Base-by-base conservation (phyloP, 2,797 vertebrate genomes). In the Sebastes dallii region DNA sequence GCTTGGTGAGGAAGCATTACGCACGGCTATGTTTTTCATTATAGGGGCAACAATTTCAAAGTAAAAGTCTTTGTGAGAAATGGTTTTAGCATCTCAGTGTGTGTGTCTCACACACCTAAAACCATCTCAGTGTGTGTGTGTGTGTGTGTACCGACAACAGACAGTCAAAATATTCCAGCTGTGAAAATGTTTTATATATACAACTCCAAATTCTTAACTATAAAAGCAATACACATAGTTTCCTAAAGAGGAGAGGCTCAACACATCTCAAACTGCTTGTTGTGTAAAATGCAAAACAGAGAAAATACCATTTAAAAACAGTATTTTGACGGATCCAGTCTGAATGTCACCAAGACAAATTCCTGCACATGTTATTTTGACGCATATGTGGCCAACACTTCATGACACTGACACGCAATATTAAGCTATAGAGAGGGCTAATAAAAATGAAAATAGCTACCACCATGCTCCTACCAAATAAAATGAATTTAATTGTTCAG, bases 111-210 rank as follows among this genome's bases (percentile, higher is more conserved):
- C 9, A 32, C 32, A 32, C 32, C 32, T 32, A 32, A 32, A 32
- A 32, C 32, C 30, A 32, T 32, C 30, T 32, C 30, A 32, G 30
- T 34, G 32, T 34, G 1, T n/a, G 20, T 62, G 22, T 62, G 22
- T 32, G 61, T 14, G 52, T n/a, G 78, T 42, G 8, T 34, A 6
- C 16, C 20, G 20, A 84, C 56, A 81, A 72, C 29, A 86, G 62
- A 88, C 72, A 86, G 76, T 58, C 78, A 52, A 61, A 66, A 32
- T 30, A 59, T n/a, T 75, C 78, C 18, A 66, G 56, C 66, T 80
- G 79, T 69, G 73, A 86, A 88, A 78, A 77, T 54, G 62, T 83
- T 91, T 91, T 91, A 89, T 91, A 89, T 91, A 71, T 81, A 88
- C 84, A 91, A 83, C 66, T 86, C 55, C 70, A 87, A 24, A 85